Percentiles rank a stretch among this genome's conserved stretches.
Evolutionary conservation across 2,888 invertebrate genomes (phyloP).

Genomic region (Pseudococcus longispinus): DNA sequence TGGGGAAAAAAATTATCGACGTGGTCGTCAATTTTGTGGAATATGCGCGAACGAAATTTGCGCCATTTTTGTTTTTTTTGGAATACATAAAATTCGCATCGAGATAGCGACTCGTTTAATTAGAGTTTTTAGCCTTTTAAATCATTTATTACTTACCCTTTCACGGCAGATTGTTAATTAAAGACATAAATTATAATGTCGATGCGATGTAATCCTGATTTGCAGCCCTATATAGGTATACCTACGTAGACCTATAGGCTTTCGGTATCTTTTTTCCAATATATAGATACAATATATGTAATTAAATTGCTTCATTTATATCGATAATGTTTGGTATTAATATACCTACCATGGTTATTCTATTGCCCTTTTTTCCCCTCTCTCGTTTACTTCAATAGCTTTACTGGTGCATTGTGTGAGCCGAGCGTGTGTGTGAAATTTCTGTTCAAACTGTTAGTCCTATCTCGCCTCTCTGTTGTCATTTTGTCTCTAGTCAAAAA

Average conservation of each 20-base stretch:
- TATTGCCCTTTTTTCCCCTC: background rate
- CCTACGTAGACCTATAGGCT: background rate
- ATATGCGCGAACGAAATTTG: background rate
- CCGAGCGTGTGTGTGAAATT: background rate
- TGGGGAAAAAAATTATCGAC: background rate
- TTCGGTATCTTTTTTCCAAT: background rate
- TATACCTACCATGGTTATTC: background rate
- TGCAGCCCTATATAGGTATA: background rate
- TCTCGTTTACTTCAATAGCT: background rate
- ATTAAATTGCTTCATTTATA: background rate
- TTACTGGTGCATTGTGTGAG: background rate
- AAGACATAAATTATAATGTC: conserved; percentile 15
- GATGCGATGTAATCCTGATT: background rate
- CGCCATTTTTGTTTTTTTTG: background rate
- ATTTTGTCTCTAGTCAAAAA: conserved; percentile 30
- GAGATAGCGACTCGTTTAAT: background rate
- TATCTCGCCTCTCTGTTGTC: background rate
- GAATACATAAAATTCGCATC: background rate
- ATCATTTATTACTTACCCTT: background rate
- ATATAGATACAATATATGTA: background rate
- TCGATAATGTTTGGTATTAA: conserved; percentile 7
- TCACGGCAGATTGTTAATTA: conserved; percentile 6
- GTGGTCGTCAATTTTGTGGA: background rate
- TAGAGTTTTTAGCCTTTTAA: background rate
- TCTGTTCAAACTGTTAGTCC: conserved; percentile 29